These are phyloP conservation scores for Drosophila pruinosa DNA, from an alignment of 1,140 invertebrate species.

Conservation along the genomic window DNA sequence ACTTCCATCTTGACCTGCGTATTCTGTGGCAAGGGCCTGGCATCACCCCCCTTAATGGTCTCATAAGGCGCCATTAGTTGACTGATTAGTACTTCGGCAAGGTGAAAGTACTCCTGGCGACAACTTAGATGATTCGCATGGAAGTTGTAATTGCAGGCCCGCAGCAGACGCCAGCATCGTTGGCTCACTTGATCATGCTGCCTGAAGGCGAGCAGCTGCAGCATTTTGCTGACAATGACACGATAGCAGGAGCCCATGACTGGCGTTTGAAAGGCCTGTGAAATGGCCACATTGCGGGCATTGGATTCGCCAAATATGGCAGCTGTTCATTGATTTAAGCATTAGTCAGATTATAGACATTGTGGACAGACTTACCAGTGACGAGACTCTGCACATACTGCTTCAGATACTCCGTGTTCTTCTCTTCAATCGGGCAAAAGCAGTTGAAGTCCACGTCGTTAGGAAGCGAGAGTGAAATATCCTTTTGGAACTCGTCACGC, in stretches of 20 bases:
- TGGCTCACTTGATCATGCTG: slow-evolving; percentile 64
- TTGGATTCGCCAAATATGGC: slow-evolving; percentile 57
- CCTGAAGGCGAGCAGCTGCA: slow-evolving; percentile 72
- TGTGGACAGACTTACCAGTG: slow-evolving; percentile 31
- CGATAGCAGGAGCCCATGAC: slow-evolving; percentile 72
- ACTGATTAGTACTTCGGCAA: slow-evolving; percentile 74
- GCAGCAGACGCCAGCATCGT: slow-evolving; percentile 69
- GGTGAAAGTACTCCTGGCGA: slow-evolving; percentile 70
- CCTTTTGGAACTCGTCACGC: slow-evolving; percentile 76
- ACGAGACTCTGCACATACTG: slow-evolving; percentile 66
- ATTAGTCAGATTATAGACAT: neutral
- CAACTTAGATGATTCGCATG: slow-evolving; percentile 56
- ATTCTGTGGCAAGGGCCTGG: slow-evolving; percentile 1
- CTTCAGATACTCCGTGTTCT: slow-evolving; percentile 55
- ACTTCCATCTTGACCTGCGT: slow-evolving; percentile 56
- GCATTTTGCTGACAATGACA: slow-evolving; percentile 62
- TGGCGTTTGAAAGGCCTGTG: slow-evolving; percentile 60
- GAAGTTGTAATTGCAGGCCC: slow-evolving; percentile 65
- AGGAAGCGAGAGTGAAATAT: slow-evolving; percentile 47
- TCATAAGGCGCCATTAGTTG: slow-evolving; percentile 75
- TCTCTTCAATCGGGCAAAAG: slow-evolving; percentile 66
- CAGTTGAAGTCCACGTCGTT: slow-evolving; percentile 58
- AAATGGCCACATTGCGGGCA: slow-evolving; percentile 41
- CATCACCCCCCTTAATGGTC: slow-evolving; percentile 57
- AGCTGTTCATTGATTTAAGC: slow-evolving; percentile 13